Percentiles rank a stretch among this genome's conserved stretches.
Conservation (phyloP, 2,888 invertebrate species). For the Ditula angustiorana region DNA sequence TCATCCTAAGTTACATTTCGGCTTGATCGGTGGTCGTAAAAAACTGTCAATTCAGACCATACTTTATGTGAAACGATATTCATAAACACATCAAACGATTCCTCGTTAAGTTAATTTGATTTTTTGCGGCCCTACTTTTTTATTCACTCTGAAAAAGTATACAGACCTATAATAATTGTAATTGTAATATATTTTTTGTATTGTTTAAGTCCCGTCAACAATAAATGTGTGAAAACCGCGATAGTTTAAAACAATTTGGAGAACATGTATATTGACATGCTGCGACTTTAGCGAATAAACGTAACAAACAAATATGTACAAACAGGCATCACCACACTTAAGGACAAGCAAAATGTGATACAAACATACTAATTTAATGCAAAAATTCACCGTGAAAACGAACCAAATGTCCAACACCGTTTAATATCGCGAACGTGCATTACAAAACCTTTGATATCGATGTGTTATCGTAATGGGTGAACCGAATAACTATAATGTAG, state of each 20-base stretch:
- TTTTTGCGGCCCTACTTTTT: constrained; percentile 23
- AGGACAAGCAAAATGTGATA: not conserved
- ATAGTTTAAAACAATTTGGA: too few species aligned
- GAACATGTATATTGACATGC: too few species aligned
- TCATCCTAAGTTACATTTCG: constrained; percentile 49
- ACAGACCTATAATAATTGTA: too few species aligned
- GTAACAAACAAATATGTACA: not conserved
- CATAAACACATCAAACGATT: constrained; percentile 43
- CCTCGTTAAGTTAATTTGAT: constrained; percentile 38
- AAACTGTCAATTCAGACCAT: constrained; percentile 46
- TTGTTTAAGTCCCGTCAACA: too few species aligned
- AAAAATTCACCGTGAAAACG: constrained; percentile 18
- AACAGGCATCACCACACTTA: not conserved
- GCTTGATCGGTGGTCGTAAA: constrained; percentile 45
- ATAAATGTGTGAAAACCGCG: too few species aligned
- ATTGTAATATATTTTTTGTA: too few species aligned
- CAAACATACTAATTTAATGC: constrained; percentile 4
- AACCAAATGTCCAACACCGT: constrained; percentile 23
- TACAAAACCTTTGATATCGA: constrained; percentile 16
- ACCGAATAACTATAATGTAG: constrained; percentile 37
- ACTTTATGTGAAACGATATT: constrained; percentile 42
- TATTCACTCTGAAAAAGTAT: not conserved
- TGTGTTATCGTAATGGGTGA: constrained; percentile 21
- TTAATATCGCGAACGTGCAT: constrained; percentile 16
- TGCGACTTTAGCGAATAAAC: too few species aligned